These are phyloP conservation scores for Cherax destructor DNA, from an alignment of 1,140 invertebrate genomes.

Conservation along the genomic window DNA sequence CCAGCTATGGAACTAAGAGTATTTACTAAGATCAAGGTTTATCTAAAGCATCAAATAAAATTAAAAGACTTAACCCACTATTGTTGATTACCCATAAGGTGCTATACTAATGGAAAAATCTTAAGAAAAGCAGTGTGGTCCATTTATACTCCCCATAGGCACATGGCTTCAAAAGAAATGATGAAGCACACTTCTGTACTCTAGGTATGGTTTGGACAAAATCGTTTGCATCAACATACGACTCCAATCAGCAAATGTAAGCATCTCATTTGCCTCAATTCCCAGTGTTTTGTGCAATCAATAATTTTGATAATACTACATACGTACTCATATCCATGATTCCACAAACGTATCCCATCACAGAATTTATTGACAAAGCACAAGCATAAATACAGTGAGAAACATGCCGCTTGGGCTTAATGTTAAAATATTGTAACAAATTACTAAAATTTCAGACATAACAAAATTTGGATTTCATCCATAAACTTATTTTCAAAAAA, in stretches of 20 bases:
- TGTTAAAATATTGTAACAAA: background rate
- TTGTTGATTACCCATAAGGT: background rate
- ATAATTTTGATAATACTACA: background rate
- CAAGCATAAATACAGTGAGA: background rate
- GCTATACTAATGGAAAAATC: background rate
- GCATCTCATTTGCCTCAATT: background rate
- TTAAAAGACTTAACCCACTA: background rate
- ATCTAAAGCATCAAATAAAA: background rate
- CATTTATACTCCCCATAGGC: background rate
- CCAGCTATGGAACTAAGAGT: background rate
- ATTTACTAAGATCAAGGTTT: background rate
- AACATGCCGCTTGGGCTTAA: background rate
- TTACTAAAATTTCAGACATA: background rate
- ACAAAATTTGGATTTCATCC: background rate
- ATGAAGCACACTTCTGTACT: background rate
- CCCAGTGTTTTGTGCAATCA: background rate
- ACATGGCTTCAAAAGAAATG: background rate
- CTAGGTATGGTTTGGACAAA: background rate
- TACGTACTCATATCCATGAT: background rate
- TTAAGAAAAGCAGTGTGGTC: background rate
- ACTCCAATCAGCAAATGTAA: background rate
- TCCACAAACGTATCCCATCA: background rate
- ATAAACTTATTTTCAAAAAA: background rate
- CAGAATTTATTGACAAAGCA: background rate
- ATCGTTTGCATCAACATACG: background rate